Base-by-base conservation (phyloP, 2,888 invertebrate genomes). In the Tryphoninae sp. region DNA sequence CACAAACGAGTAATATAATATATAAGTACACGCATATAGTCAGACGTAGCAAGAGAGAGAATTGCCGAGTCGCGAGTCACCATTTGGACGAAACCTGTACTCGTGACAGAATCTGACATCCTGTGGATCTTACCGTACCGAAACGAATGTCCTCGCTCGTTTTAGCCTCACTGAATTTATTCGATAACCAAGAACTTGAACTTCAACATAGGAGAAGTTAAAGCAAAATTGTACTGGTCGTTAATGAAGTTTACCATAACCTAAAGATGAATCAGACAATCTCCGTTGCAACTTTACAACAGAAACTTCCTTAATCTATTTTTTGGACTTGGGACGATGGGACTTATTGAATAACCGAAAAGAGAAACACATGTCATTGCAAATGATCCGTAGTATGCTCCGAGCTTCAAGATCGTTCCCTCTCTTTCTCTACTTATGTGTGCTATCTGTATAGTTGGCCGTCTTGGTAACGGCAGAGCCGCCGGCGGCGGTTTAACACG, bases 391-490 rank as follows among this genome's bases (percentile, higher is more conserved):
- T 62, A 55, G 59, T 42, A 42, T 51, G 33, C 58, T 69, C 55
- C 49, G 42, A 11, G 42, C 53, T 33, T 22, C 45, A 22, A 45
- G 23, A 61, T 65, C 75, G 26, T 33, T 53, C 26, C 53, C 51
- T 49, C 42, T 74, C 74, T 61, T 42, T 77, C 71, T 55, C 71
- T 55, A 55, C 55, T 19, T 55, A 55, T 64, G n/a, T 42, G 58
- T 69, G 26, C 22, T 23, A 23, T 26, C 9, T 62, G 22, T 59
- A 59, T 59, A 59, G 59, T 59, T 33, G n/a, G 26, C 61, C 55
- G 74, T 73, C 69, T 51, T 51, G 71, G 69, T 74, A 83, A 78
- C 76, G 81, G 79, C 81, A 77, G 79, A 68, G 58, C 69, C 73
- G 69, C 74, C 71, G 58, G 58, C 68, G 81, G 80, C 62, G 61